A percentile compares a stretch with the other conserved stretches of the same genome.
Evolutionary conservation across 30 jellyfish, hydroid and myxozoan genomes (phyloP).

Genomic region (Calvadosia cruxmelitensis): DNA sequence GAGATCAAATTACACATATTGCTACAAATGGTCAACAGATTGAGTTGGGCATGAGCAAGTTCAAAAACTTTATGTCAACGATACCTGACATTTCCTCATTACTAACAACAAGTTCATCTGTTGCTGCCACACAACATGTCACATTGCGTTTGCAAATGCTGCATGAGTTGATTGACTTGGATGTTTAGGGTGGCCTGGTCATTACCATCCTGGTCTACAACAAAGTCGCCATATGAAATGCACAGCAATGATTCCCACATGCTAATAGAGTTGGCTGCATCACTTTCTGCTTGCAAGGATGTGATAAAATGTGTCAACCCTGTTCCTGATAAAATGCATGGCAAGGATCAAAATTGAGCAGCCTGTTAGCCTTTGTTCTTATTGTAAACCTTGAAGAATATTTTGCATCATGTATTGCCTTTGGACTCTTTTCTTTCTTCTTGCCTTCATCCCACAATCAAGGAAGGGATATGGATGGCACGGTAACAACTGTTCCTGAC

Average conservation of each 20-base stretch:
- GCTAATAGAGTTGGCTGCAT: background rate
- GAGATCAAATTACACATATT: too few species aligned
- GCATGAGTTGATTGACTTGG: background rate
- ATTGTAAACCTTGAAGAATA: constrained; percentile 30
- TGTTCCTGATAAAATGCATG: constrained; percentile 3
- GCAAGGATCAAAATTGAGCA: constrained; percentile 35
- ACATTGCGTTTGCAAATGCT: background rate
- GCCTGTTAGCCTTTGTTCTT: background rate
- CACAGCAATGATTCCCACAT: constrained; percentile 43
- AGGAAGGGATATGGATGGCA: constrained; percentile 31
- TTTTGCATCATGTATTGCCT: constrained; percentile 2
- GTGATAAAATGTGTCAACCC: background rate
- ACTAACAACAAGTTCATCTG: constrained; percentile 3
- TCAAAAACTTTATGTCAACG: too few species aligned
- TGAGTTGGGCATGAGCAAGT: too few species aligned
- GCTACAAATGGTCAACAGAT: too few species aligned
- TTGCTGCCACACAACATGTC: background rate
- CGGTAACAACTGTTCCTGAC: constrained; percentile 7
- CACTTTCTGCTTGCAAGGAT: constrained; percentile 5
- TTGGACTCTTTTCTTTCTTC: constrained; percentile 28
- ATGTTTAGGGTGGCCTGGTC: background rate
- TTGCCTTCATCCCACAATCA: constrained; percentile 55
- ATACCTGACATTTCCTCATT: too few species aligned
- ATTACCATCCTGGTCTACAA: constrained; percentile 5
- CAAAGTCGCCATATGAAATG: constrained; percentile 24